Percentiles rank a stretch among this genome's conserved stretches.
Conservation (phyloP, 2,113 vertebrate species). For the Columba janthina region DNA sequence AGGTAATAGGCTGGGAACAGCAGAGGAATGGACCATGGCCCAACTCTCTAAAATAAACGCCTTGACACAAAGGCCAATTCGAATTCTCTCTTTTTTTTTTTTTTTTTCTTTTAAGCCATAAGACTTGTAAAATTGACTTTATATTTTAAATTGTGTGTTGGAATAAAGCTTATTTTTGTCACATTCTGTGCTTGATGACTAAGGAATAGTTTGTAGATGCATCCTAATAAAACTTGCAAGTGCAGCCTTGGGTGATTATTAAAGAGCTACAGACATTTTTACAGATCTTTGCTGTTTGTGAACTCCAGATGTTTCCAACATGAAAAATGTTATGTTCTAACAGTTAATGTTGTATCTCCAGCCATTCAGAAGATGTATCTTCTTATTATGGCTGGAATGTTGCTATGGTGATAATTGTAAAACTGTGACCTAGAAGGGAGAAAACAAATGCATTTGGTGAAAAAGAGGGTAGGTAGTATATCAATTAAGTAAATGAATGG, state of each 20-base stretch:
- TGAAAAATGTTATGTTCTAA: conserved; percentile 77
- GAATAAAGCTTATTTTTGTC: conserved; percentile 64
- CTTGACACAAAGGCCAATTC: conserved; percentile 31
- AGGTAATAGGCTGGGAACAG: conserved; percentile 75
- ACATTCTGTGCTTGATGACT: conserved; percentile 38
- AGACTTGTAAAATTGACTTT: conserved; percentile 48
- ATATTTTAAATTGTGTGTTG: background rate
- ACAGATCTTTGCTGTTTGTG: conserved; percentile 67
- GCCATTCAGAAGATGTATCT: conserved; percentile 78
- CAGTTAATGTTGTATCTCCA: conserved; percentile 71
- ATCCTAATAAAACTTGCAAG: conserved; percentile 64
- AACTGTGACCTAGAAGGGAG: conserved; percentile 65
- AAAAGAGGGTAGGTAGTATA: conserved; percentile 42
- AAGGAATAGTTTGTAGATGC: conserved; percentile 63
- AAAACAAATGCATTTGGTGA: conserved; percentile 54
- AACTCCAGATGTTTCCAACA: conserved; percentile 78
- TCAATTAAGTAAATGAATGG: conserved; percentile 62
- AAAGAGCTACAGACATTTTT: conserved; percentile 71
- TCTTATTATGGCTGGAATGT: conserved; percentile 74
- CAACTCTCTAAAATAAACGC: conserved; percentile 53
- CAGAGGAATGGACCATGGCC: conserved; percentile 36
- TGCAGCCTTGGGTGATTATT: conserved; percentile 72
- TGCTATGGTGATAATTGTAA: conserved; percentile 78
- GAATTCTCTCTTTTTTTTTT: background rate
- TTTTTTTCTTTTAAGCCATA: background rate